Conservation (phyloP, 2,888 invertebrate species). For the Charanyca ferruginea region DNA sequence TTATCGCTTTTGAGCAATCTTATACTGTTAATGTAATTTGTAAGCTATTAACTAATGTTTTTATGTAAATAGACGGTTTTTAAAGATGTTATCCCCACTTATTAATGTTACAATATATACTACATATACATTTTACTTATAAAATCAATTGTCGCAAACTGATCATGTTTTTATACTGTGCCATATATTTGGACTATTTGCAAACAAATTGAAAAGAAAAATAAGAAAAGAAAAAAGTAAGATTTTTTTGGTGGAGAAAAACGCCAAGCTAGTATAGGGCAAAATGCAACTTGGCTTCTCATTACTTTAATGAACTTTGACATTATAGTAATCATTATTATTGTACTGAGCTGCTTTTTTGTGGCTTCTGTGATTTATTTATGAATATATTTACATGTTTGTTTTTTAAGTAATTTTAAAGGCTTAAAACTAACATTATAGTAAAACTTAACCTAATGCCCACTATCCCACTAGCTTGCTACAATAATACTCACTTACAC, state of each 20-base stretch:
- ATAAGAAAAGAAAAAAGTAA: too few species aligned
- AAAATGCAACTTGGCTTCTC: not conserved
- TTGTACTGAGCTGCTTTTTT: too few species aligned
- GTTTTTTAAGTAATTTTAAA: too few species aligned
- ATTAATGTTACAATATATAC: not conserved
- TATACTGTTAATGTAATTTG: not conserved
- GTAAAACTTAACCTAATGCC: too few species aligned
- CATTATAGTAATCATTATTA: not conserved
- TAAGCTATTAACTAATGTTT: slow-evolving; percentile 2
- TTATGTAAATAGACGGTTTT: slow-evolving; percentile 10
- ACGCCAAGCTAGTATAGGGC: not conserved
- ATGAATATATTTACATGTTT: too few species aligned
- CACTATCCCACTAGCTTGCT: too few species aligned
- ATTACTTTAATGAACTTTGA: not conserved
- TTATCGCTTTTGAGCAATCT: slow-evolving; percentile 3
- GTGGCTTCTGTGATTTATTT: too few species aligned
- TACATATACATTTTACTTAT: not conserved
- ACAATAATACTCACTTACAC: too few species aligned
- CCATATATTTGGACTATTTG: not conserved
- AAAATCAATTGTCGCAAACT: not conserved
- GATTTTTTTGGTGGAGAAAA: too few species aligned
- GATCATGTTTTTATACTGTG: not conserved
- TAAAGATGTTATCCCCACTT: slow-evolving; percentile 3
- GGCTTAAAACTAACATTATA: too few species aligned
- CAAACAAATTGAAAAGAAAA: not conserved